Evolutionary conservation across 2,888 invertebrate species (phyloP), one percentile per base, ranked within the genome.

Genomic region (Homarus gammarus): DNA sequence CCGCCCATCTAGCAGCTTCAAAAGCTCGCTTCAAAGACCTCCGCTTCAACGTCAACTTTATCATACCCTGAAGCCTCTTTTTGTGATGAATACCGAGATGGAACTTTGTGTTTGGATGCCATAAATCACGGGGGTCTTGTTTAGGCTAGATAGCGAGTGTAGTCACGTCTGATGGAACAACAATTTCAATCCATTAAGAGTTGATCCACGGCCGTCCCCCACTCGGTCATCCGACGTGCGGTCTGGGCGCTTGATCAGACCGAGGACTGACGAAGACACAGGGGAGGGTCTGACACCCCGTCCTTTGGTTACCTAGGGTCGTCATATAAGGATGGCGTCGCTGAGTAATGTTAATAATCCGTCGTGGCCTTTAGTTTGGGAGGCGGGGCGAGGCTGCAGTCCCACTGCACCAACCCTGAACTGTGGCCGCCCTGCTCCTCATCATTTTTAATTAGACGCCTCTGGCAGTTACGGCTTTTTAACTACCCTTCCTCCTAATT

Each of bases 1-100:
- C 79, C 79, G 79, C 79, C 79, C 79, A 61, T n/a, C 79, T 79
- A 31, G 38, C 79, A n/a, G 27, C 79, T 36, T 61, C 15, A 36
- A 36, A 49, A 36, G 27, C 79, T 31, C 61, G 12, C 79, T 79
- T 56, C 51, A 51, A 36, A 31, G 56, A 61, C 61, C 79, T 18
- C 79, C 36, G 79, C 56, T 33, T 79, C 79, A 10, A 31, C 51
- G 12, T 79, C 36, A 56, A 56, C 56, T 79, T 56, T 56, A 79
- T 79, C 79, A 61, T 79, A 79, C 51, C 18, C 33, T n/a, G 75
- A 38, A 73, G 44, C 73, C 75, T 75, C 51, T 56, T 36, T 61
- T 40, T 79, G n/a, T 31, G 64, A 64, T 64, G 31, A 64, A 6
- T 36, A 38, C 38, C 22, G 73, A 22, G 73, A n/a, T 40, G 38